Evolutionary conservation across 2,888 invertebrate species (phyloP).

Genomic region (Protula sp.): DNA sequence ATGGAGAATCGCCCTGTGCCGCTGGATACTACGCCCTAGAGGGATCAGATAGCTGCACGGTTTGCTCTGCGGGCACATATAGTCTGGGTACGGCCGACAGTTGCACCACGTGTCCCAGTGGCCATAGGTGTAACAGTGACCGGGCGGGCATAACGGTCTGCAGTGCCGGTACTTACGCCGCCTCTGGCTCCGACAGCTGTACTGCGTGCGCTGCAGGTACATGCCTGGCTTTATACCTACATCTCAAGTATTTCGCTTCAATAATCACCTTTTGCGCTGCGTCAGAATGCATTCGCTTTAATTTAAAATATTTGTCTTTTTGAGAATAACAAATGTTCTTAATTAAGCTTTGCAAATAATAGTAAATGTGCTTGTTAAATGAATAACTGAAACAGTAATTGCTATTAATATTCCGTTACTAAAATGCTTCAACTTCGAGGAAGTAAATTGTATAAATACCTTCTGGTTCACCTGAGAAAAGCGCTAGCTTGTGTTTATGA

Average conservation of each 20-base stretch:
- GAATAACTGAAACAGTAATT: too few relatives aligned
- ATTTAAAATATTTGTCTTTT: background rate
- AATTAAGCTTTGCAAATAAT: too few relatives aligned
- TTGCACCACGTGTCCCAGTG: constrained; percentile 38
- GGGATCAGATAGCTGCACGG: constrained; percentile 29
- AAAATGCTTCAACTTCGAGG: too few relatives aligned
- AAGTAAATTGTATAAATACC: too few relatives aligned
- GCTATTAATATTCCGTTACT: too few relatives aligned
- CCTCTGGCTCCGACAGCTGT: too few relatives aligned
- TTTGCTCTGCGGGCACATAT: constrained; percentile 38
- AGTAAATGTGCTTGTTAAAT: too few relatives aligned
- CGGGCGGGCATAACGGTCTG: constrained; percentile 25
- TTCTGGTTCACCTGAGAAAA: too few relatives aligned
- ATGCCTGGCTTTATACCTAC: background rate
- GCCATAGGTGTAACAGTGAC: constrained; percentile 26
- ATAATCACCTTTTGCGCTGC: background rate
- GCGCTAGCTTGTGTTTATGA: too few relatives aligned
- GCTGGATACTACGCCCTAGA: constrained; percentile 33
- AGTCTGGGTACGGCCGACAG: constrained; percentile 32
- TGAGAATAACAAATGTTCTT: constrained; percentile 29
- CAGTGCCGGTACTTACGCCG: constrained; percentile 33
- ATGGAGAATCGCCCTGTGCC: constrained; percentile 24
- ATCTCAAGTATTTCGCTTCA: background rate
- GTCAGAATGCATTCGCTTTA: background rate
- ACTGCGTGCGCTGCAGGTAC: background rate